Percentiles rank a stretch among this genome's conserved stretches.
phyloP scores from a whole-genome alignment of 2,888 invertebrate genomes.

The Tinea pellionella region DNA sequence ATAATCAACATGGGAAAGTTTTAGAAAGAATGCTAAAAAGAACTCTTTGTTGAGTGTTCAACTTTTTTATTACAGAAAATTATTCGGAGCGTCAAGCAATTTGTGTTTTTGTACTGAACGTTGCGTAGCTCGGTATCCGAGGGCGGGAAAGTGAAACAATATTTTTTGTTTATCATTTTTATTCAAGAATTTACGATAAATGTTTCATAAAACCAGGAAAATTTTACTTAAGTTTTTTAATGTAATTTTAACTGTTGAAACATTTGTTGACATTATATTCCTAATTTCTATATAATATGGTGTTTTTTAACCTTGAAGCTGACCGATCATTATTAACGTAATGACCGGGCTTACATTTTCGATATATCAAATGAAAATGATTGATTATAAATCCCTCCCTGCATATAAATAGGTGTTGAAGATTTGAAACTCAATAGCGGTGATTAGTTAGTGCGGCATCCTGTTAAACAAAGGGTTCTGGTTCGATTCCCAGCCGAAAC shows the following conservation, averaged over 20 bases:
- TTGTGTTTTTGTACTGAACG: constrained; percentile 10
- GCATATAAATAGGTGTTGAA: too few species aligned
- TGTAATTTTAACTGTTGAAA: background rate
- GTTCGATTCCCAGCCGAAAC: too few species aligned
- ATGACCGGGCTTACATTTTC: background rate
- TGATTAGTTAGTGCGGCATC: too few species aligned
- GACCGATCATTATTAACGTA: background rate
- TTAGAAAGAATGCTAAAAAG: constrained; percentile 19
- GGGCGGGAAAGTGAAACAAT: background rate
- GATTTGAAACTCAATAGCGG: too few species aligned
- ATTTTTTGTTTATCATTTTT: constrained; percentile 9
- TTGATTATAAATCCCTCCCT: too few species aligned
- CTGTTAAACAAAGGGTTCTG: too few species aligned
- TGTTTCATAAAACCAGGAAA: background rate
- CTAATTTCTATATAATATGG: background rate
- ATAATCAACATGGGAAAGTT: constrained; percentile 24
- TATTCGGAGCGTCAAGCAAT: constrained; percentile 8
- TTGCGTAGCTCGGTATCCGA: constrained; percentile 1
- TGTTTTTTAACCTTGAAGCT: background rate
- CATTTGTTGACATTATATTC: background rate
- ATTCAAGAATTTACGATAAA: background rate
- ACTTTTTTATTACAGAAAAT: constrained; percentile 22
- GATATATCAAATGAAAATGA: background rate
- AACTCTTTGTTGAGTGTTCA: constrained; percentile 20
- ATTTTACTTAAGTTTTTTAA: background rate